Percentiles rank a stretch among this genome's conserved stretches.
Evolutionary conservation across 2,113 vertebrate genomes (phyloP).

Genomic region (Catharus fuscescens): DNA sequence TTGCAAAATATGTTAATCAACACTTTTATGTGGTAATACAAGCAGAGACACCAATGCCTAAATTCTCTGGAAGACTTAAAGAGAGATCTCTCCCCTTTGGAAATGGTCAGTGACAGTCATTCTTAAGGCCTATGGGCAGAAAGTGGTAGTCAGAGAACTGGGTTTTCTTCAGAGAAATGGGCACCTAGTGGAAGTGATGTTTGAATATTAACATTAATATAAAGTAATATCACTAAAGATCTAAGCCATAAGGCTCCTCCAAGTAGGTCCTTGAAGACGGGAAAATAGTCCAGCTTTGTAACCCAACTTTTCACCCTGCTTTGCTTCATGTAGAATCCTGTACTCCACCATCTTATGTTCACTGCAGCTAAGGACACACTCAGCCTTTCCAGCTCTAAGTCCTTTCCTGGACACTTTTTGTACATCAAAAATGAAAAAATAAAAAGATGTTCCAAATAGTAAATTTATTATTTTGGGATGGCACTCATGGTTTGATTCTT

Average conservation of each 20-base stretch:
- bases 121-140: not conserved
- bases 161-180: fast-evolving
- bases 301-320: not conserved
- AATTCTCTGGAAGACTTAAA: not conserved
- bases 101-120: not conserved
- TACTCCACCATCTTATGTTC: not conserved
- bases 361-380: not conserved
- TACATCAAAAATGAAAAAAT: not conserved
- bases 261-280: not conserved
- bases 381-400: not conserved
- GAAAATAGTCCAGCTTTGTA: not conserved
- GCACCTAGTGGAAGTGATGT: not conserved
- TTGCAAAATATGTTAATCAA: not conserved
- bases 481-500: not conserved
- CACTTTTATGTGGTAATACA: not conserved
- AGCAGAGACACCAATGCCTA: not conserved
- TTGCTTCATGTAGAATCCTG: not conserved
- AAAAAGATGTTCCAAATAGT: not conserved
- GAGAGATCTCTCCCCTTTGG: not conserved
- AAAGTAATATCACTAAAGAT: not conserved
- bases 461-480: not conserved
- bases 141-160: not conserved
- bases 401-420: not conserved
- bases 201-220: not conserved
- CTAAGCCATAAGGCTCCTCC: not conserved